Percentiles rank a stretch among this genome's conserved stretches.
Conservation (phyloP, 2,888 invertebrate genomes). For the Falcaria lacertinaria region DNA sequence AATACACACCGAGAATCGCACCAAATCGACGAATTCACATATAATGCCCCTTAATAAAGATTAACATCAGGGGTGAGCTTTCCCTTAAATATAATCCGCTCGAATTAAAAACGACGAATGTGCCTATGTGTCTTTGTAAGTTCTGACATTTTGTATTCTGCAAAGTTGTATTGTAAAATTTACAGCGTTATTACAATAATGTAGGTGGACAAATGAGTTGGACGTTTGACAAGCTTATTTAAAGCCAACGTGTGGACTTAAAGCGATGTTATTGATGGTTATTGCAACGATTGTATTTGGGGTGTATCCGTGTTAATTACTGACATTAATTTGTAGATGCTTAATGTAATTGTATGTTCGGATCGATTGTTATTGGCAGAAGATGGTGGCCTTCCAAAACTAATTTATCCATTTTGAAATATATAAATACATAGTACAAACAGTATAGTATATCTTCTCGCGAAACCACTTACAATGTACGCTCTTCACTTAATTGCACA, state of each 20-base stretch:
- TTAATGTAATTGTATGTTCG: not conserved
- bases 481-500: too few species aligned
- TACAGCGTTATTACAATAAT: conserved; percentile 29
- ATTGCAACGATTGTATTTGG: not conserved
- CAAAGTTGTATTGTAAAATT: conserved; percentile 13
- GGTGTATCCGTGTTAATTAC: not conserved
- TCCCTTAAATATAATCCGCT: conserved; percentile 24
- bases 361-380: not conserved
- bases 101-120: conserved; percentile 28
- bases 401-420: too few species aligned
- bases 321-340: not conserved
- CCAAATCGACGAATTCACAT: conserved; percentile 54
- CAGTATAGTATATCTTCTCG: too few species aligned
- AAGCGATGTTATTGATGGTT: conserved; percentile 2
- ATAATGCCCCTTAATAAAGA: conserved; percentile 70
- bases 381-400: too few species aligned
- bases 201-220: conserved; percentile 36
- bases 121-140: conserved; percentile 1
- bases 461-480: too few species aligned
- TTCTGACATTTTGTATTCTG: not conserved
- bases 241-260: conserved; percentile 16
- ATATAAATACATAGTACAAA: too few species aligned
- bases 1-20: conserved; percentile 54
- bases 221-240: conserved; percentile 30
- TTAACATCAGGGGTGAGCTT: conserved; percentile 50